Base-by-base conservation (phyloP, 1,140 invertebrate species). In the Camponotus vicinus region DNA sequence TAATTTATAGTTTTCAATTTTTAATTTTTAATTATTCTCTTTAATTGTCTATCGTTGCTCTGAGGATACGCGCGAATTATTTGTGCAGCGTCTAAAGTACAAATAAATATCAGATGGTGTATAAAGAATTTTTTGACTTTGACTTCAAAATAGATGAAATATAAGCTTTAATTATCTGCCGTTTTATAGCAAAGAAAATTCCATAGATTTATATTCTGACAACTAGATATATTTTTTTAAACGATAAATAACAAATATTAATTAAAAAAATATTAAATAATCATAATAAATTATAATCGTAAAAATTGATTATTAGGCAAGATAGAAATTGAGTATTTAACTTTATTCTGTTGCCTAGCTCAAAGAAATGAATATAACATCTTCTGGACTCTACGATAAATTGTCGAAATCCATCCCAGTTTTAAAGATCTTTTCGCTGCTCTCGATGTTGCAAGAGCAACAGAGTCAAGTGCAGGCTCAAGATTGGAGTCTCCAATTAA, bases 401-500 rank as follows among this genome's bases (percentile, higher is more conserved):
- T 9, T 15, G n/a, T 27, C 8, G 32, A n/a, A 49, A 9, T 59
- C 37, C 32, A 34, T 45, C 34, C 40, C 8, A 75, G 55, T 83
- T 73, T 27, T 61, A 34, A 75, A 83, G 18, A 34, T 18, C 13
- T 18, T 70, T 82, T 18, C 21, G 18, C n/a, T 52, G 2, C 42
- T 52, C 13, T 45, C 40, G 40, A 37, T 3, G 69, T 73, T 87
- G 75, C 76, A 52, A 49, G 52, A 37, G 55, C 55, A 64, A 6
- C 9, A 76, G 87, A 90, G 85, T 90, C 89, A 87, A 90, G 89
- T 87, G 88, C 79, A 89, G 73, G 37, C 42, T 59, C 55, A 49
- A 49, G 87, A 88, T 82, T 76, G 80, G 84, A 80, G 70, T 80
- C 42, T 80, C 89, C 86, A 89, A 90, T 90, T 91, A 91, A 88